A percentile compares a stretch with the other conserved stretches of the same genome.
phyloP scores from a whole-genome alignment of 2,797 vertebrate genomes.

The Pseudotriccus pelzelni region DNA sequence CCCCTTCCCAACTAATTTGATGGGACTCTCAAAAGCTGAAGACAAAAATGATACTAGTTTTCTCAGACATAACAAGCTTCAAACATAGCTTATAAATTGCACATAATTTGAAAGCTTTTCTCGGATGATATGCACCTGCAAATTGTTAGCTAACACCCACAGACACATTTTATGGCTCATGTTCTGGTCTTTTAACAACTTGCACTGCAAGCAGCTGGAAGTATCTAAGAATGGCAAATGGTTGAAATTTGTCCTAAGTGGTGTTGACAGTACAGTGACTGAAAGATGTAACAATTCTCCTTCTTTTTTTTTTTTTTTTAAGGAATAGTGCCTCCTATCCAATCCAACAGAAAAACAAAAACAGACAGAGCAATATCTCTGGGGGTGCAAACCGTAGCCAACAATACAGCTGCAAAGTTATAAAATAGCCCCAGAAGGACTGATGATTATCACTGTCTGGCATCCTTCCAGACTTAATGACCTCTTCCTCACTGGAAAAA shows the following conservation, averaged over 20 bases:
- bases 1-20: neutral
- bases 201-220: constrained; percentile 65
- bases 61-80: constrained; percentile 15
- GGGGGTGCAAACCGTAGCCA: constrained; percentile 7
- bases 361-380: constrained; percentile 46
- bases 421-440: constrained; percentile 43
- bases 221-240: constrained; percentile 54
- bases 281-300: constrained; percentile 36
- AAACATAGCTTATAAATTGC: constrained; percentile 53
- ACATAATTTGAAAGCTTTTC: constrained; percentile 58
- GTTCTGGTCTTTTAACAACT: constrained; percentile 39
- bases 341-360: constrained; percentile 59
- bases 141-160: constrained; percentile 74
- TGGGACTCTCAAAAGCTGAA: neutral
- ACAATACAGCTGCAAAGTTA: constrained; percentile 59
- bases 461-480: constrained; percentile 15
- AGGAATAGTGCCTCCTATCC: neutral
- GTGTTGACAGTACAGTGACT: constrained; percentile 66
- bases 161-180: constrained; percentile 68
- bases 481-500: neutral
- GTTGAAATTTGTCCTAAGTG: constrained; percentile 70
- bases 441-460: constrained; percentile 49
- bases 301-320: neutral
- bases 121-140: constrained; percentile 70
- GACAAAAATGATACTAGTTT: constrained; percentile 42